A percentile compares a stretch with the other conserved stretches of the same genome.
Conservation (phyloP, 2,113 vertebrate genomes). For the Donacobius atricapilla region DNA sequence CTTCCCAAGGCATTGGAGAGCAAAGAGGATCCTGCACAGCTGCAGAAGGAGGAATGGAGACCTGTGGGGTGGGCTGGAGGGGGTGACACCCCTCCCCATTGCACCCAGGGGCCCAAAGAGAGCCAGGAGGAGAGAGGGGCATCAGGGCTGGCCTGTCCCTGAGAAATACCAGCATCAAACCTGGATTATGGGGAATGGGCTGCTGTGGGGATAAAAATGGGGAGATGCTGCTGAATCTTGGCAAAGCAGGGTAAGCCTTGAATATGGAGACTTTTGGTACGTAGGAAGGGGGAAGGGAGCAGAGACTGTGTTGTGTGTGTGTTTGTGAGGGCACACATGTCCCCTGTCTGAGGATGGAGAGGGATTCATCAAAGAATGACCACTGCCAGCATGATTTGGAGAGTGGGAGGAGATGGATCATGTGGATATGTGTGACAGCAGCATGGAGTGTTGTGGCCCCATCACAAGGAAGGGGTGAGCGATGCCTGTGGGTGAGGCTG, state of each 20-base stretch:
- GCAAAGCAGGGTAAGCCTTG: not conserved
- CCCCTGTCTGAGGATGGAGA: not conserved
- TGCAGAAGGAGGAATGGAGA: not conserved
- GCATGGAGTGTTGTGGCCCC: not conserved
- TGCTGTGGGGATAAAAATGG: not conserved
- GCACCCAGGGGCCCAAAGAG: not conserved
- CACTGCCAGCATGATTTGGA: not conserved
- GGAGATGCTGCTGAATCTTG: not conserved
- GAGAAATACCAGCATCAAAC: fast-evolving
- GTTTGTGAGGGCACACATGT: not conserved
- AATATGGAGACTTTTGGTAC: fast-evolving
- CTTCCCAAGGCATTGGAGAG: fast-evolving
- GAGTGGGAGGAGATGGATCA: constrained; percentile 14
- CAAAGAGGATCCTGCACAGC: not conserved
- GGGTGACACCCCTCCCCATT: not conserved
- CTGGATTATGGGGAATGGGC: not conserved
- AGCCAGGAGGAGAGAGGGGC: not conserved
- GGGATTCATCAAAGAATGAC: not conserved
- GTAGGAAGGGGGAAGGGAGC: not conserved
- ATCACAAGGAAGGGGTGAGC: not conserved
- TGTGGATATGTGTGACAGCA: not conserved
- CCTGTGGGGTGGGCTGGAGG: not conserved
- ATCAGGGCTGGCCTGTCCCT: not conserved
- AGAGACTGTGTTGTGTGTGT: fast-evolving
- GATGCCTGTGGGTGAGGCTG: not conserved